Percentiles rank a stretch among this genome's conserved stretches.
Evolutionary conservation across 1,140 invertebrate genomes (phyloP).

Genomic region (Pseudachorutes palmiensis): DNA sequence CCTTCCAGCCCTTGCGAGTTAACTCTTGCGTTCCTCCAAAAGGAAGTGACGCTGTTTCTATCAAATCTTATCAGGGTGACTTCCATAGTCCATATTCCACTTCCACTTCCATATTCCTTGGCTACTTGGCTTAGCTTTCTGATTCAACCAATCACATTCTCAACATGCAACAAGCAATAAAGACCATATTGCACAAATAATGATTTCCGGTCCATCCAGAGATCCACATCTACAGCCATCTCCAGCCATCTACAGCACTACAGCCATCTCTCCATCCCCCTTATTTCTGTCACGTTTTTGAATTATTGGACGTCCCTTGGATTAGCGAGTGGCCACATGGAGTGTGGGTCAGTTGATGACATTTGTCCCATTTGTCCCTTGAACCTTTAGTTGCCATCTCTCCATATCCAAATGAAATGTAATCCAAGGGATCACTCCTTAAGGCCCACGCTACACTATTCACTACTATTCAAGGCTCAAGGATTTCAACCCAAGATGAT

Average conservation of each 20-base stretch:
- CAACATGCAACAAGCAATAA: constrained; percentile 29
- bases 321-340: constrained; percentile 36
- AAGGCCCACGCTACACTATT: background rate
- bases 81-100: too few species aligned
- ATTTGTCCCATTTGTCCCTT: background rate
- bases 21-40: too few species aligned
- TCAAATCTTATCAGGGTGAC: too few species aligned
- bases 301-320: constrained; percentile 18
- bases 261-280: background rate
- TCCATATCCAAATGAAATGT: constrained; percentile 34
- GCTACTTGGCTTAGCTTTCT: too few species aligned
- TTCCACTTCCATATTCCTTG: too few species aligned
- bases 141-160: too few species aligned
- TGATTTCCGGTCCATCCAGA: constrained; percentile 37
- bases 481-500: constrained; percentile 6
- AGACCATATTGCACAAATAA: constrained; percentile 40
- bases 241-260: background rate
- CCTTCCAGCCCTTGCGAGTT: background rate
- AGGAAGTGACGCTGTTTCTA: too few species aligned
- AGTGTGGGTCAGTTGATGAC: constrained; percentile 16
- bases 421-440: constrained; percentile 30
- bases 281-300: background rate
- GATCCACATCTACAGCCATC: background rate
- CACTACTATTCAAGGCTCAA: background rate
- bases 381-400: background rate